These are phyloP conservation scores for Rhynchonycteris naso DNA, from an alignment of 2,797 vertebrate species.

Conservation along the genomic window DNA sequence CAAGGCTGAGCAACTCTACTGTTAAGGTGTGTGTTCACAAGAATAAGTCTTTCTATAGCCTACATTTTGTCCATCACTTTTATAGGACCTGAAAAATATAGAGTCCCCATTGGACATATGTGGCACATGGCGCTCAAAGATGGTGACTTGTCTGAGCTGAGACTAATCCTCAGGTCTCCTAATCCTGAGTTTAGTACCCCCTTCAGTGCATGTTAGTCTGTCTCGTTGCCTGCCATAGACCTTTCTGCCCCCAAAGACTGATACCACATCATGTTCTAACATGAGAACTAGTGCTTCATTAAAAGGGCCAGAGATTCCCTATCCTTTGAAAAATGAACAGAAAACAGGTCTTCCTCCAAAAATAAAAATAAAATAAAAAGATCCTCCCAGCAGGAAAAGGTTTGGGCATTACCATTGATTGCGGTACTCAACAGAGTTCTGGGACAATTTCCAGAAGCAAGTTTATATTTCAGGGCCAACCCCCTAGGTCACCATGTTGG, in stretches of 20 bases:
- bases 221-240: rapidly evolving
- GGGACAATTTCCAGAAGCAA: neutral
- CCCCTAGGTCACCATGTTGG: neutral
- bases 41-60: neutral
- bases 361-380: neutral
- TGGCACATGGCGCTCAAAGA: neutral
- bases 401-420: neutral
- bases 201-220: rapidly evolving
- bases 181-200: neutral
- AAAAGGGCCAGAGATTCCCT: neutral
- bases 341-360: neutral
- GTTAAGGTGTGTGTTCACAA: neutral
- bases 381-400: neutral
- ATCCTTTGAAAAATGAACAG: neutral
- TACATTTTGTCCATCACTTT: neutral
- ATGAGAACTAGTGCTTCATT: neutral
- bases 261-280: neutral
- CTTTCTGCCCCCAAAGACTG: neutral
- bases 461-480: neutral
- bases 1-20: neutral
- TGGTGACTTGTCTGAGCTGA: neutral
- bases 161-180: neutral
- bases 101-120: neutral
- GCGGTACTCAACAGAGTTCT: neutral
- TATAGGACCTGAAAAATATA: neutral